Conservation (phyloP, 92 coral and sea anemone species). For the Meandrina meandrites region DNA sequence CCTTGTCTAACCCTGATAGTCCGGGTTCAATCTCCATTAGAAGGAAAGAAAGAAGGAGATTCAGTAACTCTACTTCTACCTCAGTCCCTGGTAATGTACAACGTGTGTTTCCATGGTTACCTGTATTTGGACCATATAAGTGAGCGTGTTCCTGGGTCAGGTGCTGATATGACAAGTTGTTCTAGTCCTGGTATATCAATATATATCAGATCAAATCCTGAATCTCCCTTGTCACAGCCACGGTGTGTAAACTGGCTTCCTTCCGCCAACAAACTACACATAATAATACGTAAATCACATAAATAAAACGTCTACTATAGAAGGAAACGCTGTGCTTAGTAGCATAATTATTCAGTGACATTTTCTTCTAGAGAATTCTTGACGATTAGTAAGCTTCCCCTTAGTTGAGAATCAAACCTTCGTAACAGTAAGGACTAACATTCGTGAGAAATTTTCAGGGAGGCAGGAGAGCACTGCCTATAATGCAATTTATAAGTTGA, state of each 20-base stretch:
- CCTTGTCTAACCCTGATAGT: not conserved
- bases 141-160: constrained; percentile 53
- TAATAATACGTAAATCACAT: not conserved
- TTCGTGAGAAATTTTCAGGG: too few relatives aligned
- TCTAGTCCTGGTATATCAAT: constrained; percentile 80
- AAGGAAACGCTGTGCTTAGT: too few relatives aligned
- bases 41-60: not conserved
- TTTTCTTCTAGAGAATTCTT: too few relatives aligned
- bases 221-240: constrained; percentile 56
- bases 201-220: constrained; percentile 74
- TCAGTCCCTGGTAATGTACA: not conserved
- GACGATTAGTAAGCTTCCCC: too few relatives aligned
- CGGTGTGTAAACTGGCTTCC: constrained; percentile 46
- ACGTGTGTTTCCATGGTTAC: constrained; percentile 13
- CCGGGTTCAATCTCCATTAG: not conserved
- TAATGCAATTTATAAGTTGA: too few relatives aligned
- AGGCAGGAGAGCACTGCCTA: too few relatives aligned
- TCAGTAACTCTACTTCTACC: too few relatives aligned
- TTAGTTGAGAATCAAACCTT: too few relatives aligned
- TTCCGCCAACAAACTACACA: constrained; percentile 10
- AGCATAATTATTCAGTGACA: not conserved
- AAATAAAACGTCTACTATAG: not conserved
- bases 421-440: too few relatives aligned
- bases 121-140: constrained; percentile 71
- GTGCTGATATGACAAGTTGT: constrained; percentile 58